Percentiles rank a stretch among this genome's conserved stretches.
Evolutionary conservation across 1,140 invertebrate species (phyloP).

Genomic region (Tetragonula clypearis): DNA sequence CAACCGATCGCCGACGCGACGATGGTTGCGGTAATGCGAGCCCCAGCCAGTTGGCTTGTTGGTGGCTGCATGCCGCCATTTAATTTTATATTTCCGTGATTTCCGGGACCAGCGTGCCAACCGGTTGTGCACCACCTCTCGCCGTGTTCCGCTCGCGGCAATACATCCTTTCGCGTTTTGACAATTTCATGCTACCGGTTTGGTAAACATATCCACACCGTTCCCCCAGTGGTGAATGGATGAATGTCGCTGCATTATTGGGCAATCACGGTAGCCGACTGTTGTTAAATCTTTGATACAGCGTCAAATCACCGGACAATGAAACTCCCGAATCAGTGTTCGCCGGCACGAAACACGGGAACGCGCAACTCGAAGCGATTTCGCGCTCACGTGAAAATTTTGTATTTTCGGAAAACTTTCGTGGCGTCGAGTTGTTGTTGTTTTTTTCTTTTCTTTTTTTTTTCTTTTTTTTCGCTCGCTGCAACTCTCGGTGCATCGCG

Average conservation of each 20-base stretch:
- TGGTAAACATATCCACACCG: neutral
- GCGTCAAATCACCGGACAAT: neutral
- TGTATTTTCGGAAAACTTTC: neutral
- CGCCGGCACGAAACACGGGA: neutral
- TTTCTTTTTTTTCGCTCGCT: no score
- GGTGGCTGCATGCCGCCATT: neutral
- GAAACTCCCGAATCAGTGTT: neutral
- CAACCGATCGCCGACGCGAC: neutral
- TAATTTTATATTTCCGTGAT: slow-evolving; percentile 27
- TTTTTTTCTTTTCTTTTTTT: no score
- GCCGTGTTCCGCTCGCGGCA: neutral
- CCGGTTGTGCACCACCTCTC: neutral
- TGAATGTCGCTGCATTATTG: neutral
- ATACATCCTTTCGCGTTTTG: neutral
- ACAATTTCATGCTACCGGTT: neutral
- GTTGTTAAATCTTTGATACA: neutral
- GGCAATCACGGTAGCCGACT: neutral
- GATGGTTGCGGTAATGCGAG: neutral
- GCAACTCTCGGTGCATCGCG: no score
- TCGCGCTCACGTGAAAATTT: neutral
- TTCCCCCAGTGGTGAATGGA: no score
- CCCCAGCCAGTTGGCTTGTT: neutral
- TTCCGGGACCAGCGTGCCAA: neutral
- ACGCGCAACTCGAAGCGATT: neutral
- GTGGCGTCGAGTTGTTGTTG: neutral